Conservation (phyloP, 2,888 invertebrate species). For the Latrodectus hesperus region DNA sequence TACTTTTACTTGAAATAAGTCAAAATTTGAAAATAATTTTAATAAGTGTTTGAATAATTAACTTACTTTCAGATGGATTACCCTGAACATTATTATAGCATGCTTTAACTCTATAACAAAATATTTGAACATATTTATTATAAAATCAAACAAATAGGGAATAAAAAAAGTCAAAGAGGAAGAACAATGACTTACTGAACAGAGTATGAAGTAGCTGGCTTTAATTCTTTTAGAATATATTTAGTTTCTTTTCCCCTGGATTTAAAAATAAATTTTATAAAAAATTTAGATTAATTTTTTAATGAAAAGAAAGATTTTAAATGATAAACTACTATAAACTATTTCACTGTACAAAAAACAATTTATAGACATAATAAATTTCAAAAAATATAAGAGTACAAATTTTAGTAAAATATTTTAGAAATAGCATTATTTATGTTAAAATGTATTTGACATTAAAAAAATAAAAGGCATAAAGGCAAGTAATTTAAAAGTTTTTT, state of each 20-base stretch:
- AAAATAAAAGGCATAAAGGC: too few species aligned
- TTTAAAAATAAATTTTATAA: neutral
- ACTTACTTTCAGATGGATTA: slow-evolving; percentile 80
- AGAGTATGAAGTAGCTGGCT: slow-evolving; percentile 90
- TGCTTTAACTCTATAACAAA: slow-evolving; percentile 78
- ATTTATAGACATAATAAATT: too few species aligned
- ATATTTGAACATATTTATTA: neutral
- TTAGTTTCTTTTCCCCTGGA: slow-evolving; percentile 47
- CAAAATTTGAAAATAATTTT: neutral
- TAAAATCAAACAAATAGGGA: neutral
- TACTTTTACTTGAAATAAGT: neutral
- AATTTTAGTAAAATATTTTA: too few species aligned
- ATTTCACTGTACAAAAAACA: too few species aligned
- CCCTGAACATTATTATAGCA: slow-evolving; percentile 85
- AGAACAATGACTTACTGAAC: slow-evolving; percentile 79
- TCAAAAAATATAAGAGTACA: too few species aligned
- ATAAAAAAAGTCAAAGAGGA: neutral
- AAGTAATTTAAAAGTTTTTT: too few species aligned
- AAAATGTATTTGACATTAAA: too few species aligned
- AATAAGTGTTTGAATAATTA: neutral
- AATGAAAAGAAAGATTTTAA: neutral
- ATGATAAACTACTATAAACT: too few species aligned
- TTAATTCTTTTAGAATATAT: slow-evolving; percentile 77
- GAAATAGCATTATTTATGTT: too few species aligned
- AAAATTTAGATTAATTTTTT: neutral